Evolutionary conservation across 2,113 vertebrate genomes (phyloP), one percentile per base, ranked within the genome.

Genomic region (Pterophyllum scalare): DNA sequence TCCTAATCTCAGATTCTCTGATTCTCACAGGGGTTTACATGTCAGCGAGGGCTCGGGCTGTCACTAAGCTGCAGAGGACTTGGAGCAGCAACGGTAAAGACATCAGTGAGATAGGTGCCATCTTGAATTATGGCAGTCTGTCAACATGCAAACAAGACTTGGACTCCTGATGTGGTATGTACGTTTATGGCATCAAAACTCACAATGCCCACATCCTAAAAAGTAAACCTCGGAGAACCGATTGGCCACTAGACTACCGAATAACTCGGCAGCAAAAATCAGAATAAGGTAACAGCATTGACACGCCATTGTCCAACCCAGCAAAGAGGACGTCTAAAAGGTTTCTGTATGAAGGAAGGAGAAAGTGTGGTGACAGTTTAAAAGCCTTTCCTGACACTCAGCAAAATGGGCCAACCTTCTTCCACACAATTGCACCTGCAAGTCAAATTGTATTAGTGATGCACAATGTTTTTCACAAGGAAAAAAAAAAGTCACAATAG

Each of bases 371-470:
- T 96, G 96, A 96, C 96, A 96, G 93, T 95, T 96, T 96, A 95
- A 96, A 95, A 95, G 95, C 94, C 91, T 94, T 85, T 75, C 75
- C 89, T 90, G 86, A 92, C 93, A 88, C 92, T 87, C 88, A 85
- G 80, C 64, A 79, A 95, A 95, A 93, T 89, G 87, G 93, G 77
- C 76, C 92, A 88, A 93, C 86, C 91, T 91, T 91, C 90, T 95
- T 96, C 94, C 93, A 93, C 91, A 93, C 94, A 95, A 95, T 96
- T 95, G 94, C 92, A 89, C 91, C 74, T 82, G 81, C 93, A 90
- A 92, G 92, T 95, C 94, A 95, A 95, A 95, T 95, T 94, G 94
- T 93, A 95, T 96, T 95, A 95, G 94, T 90, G 87, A 95, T 93
- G 93, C 92, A 85, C 93, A 82, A 83, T 89, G 88, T 95, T 93